Conservation (phyloP, 2,888 invertebrate genomes). For the Adelphocoris suturalis region DNA sequence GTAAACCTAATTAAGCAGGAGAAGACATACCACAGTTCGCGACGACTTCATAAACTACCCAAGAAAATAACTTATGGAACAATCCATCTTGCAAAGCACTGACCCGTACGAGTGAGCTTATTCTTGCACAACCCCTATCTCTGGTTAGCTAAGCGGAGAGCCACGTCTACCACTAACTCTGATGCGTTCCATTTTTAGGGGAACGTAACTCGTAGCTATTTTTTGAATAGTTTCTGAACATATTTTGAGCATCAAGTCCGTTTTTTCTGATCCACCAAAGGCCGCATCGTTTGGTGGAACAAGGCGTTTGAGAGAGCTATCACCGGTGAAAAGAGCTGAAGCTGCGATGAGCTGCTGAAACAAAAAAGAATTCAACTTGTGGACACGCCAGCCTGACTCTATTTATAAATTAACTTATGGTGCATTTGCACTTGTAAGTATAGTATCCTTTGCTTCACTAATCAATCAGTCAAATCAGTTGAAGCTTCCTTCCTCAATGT, state of each 20-base stretch:
- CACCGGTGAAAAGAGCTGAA: slow-evolving; percentile 90
- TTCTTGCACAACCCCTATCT: no score
- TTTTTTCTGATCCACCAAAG: slow-evolving; percentile 51
- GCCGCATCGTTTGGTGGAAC: slow-evolving; percentile 82
- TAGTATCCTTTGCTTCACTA: no score
- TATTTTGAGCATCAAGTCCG: background rate
- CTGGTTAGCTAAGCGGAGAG: background rate
- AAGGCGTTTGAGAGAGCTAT: slow-evolving; percentile 89
- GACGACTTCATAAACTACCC: background rate
- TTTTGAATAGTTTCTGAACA: background rate
- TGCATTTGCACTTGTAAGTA: no score
- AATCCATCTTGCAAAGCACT: background rate
- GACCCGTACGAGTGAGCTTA: background rate
- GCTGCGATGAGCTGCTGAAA: slow-evolving; percentile 84
- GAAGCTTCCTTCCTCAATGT: no score
- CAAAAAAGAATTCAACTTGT: background rate
- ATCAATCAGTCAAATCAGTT: background rate
- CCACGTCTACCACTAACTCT: background rate
- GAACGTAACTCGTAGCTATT: background rate
- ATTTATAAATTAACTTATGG: no score
- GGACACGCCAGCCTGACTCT: no score
- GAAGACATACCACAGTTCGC: slow-evolving; percentile 20
- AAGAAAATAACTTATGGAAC: background rate
- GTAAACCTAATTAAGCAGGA: slow-evolving; percentile 3
- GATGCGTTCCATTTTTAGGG: background rate